Base-by-base conservation (phyloP, 2,113 vertebrate species). In the Oxyura jamaicensis region DNA sequence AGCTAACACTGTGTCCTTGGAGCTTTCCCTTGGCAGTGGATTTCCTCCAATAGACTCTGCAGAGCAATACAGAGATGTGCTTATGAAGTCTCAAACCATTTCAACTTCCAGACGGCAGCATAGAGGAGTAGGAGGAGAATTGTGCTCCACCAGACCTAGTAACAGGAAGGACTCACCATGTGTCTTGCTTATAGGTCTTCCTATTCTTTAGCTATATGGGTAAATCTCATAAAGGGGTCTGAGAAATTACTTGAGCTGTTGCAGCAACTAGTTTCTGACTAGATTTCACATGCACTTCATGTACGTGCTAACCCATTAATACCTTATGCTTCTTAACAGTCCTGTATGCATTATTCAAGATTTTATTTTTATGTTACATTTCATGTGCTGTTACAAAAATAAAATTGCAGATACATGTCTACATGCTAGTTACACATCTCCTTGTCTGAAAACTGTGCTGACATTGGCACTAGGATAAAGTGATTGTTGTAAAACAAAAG, bases 401-500 rank as follows among this genome's bases (percentile, higher is more conserved):
- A 25, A 53, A 66, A 48, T 59, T 3, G 3, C 11, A 31, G 17
- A 20, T 83, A 6, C 1, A 3, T 1, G 0, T 46, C 29, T 33
- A 2, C 3, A 20, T 67, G 29, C 78, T 75, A 28, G 59, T 69
- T 15, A 15, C 7, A 15, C 4, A 5, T 36, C 22, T 73, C 4
- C 21, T 60, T 36, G 39, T 79, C 41, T 72, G 50, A 88, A 72
- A 72, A 46, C 13, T 59, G 8, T 0, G 0, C 26, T 81, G 48
- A 75, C 7, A 7, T 62, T 76, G 59, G 19, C 31, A 48, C 4
- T 1, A 6, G 29, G 4, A 8, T 68, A 55, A 85, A 13, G 16
- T 36, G 55, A 4, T 12, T 6, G 9, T 55, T 93, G 59, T 35
- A 69, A 26, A 83, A 52, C 22, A 83, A 83, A 36, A 7, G 7